Conservation (phyloP, 1,140 invertebrate genomes). For the Onthophagus taurus region DNA sequence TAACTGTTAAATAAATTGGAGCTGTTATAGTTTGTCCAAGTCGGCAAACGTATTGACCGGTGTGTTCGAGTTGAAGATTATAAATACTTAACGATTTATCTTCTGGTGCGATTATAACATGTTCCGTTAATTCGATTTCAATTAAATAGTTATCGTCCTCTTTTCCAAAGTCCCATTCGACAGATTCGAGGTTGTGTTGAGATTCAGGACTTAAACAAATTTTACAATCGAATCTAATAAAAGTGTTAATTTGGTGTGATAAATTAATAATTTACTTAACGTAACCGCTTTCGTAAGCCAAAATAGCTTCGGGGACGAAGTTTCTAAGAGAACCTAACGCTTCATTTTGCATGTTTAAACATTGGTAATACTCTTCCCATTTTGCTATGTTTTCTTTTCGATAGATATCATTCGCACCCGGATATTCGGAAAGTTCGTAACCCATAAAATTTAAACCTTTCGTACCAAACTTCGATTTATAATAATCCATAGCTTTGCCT, state of each 20-base stretch:
- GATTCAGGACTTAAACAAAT: constrained; percentile 42
- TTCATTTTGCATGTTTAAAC: constrained; percentile 34
- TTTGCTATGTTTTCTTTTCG: constrained; percentile 34
- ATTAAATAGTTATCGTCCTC: constrained; percentile 22
- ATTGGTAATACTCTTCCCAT: constrained; percentile 45
- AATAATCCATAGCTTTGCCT: constrained; percentile 32
- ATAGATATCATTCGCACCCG: constrained; percentile 35
- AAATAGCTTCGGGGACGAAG: constrained; percentile 35
- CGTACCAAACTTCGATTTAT: constrained; percentile 29
- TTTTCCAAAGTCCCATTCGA: constrained; percentile 41
- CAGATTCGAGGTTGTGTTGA: constrained; percentile 28
- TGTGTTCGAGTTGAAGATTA: constrained; percentile 38
- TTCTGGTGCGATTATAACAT: constrained; percentile 37
- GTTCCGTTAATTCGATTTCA: constrained; percentile 34
- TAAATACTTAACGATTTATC: constrained; percentile 40
- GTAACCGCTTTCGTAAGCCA: constrained; percentile 37
- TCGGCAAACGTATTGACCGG: constrained; percentile 43
- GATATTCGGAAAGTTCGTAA: constrained; percentile 39
- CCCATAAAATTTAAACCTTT: constrained; percentile 34
- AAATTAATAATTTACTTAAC: constrained; percentile 30
- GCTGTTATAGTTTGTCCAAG: constrained; percentile 35
- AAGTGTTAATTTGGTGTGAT: constrained; percentile 1
- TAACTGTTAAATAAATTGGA: constrained; percentile 41
- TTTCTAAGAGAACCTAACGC: constrained; percentile 28
- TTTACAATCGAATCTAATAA: constrained; percentile 41